Conservation (phyloP, 2,888 invertebrate genomes). For the Pachydiplax longipennis region DNA sequence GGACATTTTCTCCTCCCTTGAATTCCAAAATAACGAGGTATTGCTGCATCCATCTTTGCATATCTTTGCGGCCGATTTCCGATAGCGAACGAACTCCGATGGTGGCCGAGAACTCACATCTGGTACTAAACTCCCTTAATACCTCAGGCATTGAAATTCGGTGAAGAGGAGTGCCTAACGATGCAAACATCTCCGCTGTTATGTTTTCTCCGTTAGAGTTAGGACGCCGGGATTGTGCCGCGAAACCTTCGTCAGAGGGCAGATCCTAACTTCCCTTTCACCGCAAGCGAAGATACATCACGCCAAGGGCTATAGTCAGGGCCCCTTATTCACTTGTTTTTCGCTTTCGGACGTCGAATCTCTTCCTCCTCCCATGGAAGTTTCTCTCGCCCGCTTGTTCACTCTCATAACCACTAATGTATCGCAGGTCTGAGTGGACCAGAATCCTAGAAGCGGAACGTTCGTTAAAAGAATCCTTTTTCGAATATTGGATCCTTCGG, state of each 20-base stretch:
- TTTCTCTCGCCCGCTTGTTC: background rate
- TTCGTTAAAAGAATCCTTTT: background rate
- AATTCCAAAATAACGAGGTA: too few species aligned
- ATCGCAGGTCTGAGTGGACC: background rate
- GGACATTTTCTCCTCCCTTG: too few species aligned
- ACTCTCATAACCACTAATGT: background rate
- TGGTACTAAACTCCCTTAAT: too few species aligned
- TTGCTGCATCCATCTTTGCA: too few species aligned
- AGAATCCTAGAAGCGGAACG: background rate
- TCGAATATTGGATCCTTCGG: background rate
- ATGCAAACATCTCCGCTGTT: background rate
- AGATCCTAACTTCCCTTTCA: background rate
- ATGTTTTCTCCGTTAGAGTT: background rate
- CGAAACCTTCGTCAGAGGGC: background rate
- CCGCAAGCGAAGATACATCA: background rate
- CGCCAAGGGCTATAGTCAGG: background rate
- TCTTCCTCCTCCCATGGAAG: background rate
- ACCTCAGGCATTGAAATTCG: too few species aligned
- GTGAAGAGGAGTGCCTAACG: background rate
- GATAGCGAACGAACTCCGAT: too few species aligned
- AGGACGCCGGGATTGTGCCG: background rate
- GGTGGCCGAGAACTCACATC: too few species aligned
- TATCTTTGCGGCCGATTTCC: too few species aligned
- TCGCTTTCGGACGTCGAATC: background rate
- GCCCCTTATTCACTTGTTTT: background rate